Conservation (phyloP, 2,888 invertebrate species). For the Barypeithes pellucidus region DNA sequence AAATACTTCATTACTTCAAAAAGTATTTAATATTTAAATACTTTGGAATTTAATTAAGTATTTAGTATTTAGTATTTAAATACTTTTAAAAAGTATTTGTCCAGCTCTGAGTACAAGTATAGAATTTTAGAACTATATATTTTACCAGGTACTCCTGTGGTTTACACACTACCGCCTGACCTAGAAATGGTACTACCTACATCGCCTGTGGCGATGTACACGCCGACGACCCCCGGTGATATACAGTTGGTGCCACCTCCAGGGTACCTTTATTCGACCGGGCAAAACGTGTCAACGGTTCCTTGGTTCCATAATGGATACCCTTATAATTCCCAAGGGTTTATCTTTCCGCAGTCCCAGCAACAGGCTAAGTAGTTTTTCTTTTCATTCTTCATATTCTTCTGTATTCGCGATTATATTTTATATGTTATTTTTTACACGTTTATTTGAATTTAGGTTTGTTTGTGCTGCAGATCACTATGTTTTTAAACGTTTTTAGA, state of each 20-base stretch:
- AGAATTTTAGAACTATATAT: not conserved
- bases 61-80: too few species aligned
- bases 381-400: not conserved
- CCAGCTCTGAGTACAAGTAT: too few species aligned
- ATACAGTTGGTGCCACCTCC: constrained; percentile 58
- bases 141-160: constrained; percentile 58
- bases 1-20: too few species aligned
- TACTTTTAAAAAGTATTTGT: too few species aligned
- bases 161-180: constrained; percentile 56
- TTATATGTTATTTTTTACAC: not conserved
- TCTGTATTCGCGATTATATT: not conserved
- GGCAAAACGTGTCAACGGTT: constrained; percentile 54
- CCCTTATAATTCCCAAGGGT: constrained; percentile 60
- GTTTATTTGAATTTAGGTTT: not conserved
- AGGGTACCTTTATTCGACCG: constrained; percentile 60
- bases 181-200: constrained; percentile 59
- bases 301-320: constrained; percentile 32
- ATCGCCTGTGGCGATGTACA: constrained; percentile 58
- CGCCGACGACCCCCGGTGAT: constrained; percentile 60
- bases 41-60: too few species aligned
- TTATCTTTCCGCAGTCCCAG: constrained; percentile 59
- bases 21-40: too few species aligned
- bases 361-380: constrained; percentile 17
- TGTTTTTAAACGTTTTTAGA: too few species aligned
- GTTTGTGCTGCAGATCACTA: too few species aligned